phyloP scores from a whole-genome alignment of 2,888 invertebrate genomes.

The Ophioninae sp. region DNA sequence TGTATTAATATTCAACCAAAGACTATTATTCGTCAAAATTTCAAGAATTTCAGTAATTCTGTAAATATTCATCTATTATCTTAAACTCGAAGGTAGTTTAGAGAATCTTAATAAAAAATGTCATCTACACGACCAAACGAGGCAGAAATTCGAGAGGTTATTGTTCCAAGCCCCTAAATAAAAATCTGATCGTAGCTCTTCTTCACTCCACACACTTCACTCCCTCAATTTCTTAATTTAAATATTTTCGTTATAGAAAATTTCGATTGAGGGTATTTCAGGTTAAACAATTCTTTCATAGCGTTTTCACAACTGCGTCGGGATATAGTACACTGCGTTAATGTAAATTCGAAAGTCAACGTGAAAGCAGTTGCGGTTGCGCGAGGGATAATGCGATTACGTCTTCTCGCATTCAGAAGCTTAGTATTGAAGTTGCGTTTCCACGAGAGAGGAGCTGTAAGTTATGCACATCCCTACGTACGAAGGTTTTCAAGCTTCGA shows the following conservation, averaged over 20 bases:
- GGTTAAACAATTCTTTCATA: neutral
- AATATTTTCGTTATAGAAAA: neutral
- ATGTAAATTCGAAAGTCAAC: constrained; percentile 27
- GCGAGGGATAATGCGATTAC: constrained; percentile 42
- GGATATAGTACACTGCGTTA: constrained; percentile 16
- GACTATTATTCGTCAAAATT: too few species aligned
- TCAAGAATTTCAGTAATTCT: too few species aligned
- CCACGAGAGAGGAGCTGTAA: neutral
- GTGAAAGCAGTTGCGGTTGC: constrained; percentile 6
- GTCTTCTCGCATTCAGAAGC: neutral
- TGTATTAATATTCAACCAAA: too few species aligned
- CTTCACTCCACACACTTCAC: neutral
- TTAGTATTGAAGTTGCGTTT: constrained; percentile 17
- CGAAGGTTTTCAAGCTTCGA: neutral
- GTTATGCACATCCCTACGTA: neutral
- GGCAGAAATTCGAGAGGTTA: neutral
- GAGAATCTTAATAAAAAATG: neutral
- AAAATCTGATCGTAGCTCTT: neutral
- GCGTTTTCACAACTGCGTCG: neutral
- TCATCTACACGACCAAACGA: neutral
- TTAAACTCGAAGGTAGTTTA: neutral
- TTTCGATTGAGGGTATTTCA: neutral
- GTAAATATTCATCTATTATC: too few species aligned
- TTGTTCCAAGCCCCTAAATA: neutral
- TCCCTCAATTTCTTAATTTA: constrained; percentile 3